phyloP scores from a whole-genome alignment of 2,797 vertebrate species.

The Coracias cyanogaster region DNA sequence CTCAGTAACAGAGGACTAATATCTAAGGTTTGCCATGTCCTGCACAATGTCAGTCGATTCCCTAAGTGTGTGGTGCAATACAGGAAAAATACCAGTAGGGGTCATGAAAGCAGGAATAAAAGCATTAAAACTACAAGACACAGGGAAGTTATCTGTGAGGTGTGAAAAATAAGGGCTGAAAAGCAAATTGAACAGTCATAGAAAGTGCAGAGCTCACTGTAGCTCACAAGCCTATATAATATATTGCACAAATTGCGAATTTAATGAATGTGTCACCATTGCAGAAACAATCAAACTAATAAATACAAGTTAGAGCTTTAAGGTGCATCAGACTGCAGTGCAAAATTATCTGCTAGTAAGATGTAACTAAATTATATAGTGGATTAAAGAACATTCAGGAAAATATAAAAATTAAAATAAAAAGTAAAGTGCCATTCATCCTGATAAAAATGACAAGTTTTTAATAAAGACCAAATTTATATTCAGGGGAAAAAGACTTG shows the following conservation, averaged over 20 bases:
- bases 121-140: background rate
- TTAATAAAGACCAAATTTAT: background rate
- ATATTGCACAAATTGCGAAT: background rate
- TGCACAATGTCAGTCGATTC: background rate
- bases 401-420: background rate
- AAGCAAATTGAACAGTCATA: background rate
- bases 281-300: background rate
- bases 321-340: background rate
- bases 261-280: background rate
- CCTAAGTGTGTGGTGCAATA: background rate
- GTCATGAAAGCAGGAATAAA: constrained; percentile 33
- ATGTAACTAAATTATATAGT: background rate
- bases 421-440: background rate
- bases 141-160: background rate
- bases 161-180: background rate
- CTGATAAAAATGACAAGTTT: background rate
- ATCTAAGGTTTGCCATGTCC: background rate
- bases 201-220: background rate
- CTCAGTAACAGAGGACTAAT: background rate
- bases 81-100: constrained; percentile 14
- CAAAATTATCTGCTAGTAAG: background rate
- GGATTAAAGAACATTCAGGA: background rate
- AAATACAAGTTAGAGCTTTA: background rate
- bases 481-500: background rate
- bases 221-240: background rate